These are phyloP conservation scores for Melanophora roralis DNA, from an alignment of 2,888 invertebrate species.

Conservation along the genomic window DNA sequence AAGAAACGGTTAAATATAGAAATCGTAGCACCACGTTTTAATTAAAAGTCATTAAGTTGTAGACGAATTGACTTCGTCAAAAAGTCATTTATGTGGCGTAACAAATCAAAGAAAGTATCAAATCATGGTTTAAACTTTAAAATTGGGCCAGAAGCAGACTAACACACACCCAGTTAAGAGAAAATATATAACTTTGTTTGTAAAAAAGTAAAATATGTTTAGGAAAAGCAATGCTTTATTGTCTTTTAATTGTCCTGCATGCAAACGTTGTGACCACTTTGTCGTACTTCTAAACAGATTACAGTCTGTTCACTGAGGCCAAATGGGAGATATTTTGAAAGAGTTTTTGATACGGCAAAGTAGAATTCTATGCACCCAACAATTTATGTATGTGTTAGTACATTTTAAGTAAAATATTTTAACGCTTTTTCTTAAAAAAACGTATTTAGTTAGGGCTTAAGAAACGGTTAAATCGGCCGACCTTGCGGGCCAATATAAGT, in stretches of 20 bases:
- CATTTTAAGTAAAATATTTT: no score
- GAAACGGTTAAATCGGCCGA: no score
- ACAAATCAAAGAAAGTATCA: constrained; percentile 55
- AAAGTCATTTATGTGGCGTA: constrained; percentile 44
- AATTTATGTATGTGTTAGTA: no score
- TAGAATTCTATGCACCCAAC: no score
- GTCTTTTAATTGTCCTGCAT: constrained; percentile 65
- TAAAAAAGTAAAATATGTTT: constrained; percentile 29
- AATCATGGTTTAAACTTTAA: constrained; percentile 39
- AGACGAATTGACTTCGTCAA: constrained; percentile 44
- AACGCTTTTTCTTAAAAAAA: no score
- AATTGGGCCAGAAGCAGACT: background rate
- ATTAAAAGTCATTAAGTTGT: constrained; percentile 65
- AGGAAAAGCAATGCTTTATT: constrained; percentile 62
- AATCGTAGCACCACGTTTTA: constrained; percentile 56
- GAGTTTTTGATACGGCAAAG: no score
- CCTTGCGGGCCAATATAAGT: no score
- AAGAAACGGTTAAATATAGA: constrained; percentile 12
- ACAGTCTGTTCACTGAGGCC: constrained; percentile 21
- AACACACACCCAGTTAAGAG: background rate
- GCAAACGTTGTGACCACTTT: constrained; percentile 39
- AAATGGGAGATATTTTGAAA: background rate
- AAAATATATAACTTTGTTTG: constrained; percentile 4
- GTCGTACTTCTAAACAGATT: constrained; percentile 31
- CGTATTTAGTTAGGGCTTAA: no score